phyloP scores from a whole-genome alignment of 2,888 invertebrate species.

The Piscicola geometra region DNA sequence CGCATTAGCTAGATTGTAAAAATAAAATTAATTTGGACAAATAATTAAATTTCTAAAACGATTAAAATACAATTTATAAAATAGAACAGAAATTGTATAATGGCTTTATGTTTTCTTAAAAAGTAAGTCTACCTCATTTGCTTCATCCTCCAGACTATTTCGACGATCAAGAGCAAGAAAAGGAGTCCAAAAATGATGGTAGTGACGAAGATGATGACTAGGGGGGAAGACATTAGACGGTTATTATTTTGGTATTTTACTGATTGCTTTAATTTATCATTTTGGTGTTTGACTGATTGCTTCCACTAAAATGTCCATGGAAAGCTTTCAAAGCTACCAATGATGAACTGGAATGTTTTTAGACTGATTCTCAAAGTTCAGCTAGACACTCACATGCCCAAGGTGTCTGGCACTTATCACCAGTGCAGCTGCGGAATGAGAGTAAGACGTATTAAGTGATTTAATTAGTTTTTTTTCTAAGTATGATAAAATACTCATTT shows the following conservation, averaged over 20 bases:
- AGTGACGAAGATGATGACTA: constrained; percentile 31
- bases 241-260: background rate
- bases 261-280: background rate
- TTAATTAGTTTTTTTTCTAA: no score
- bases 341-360: background rate
- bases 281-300: background rate
- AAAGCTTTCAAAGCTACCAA: no score
- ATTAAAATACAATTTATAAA: background rate
- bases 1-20: no score
- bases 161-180: constrained; percentile 24
- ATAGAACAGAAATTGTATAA: background rate
- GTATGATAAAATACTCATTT: no score
- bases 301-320: constrained; percentile 18
- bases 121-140: constrained; percentile 26
- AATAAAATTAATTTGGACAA: no score
- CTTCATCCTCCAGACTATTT: constrained; percentile 31
- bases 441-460: no score
- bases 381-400: background rate
- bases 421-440: constrained; percentile 1
- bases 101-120: background rate
- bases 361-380: background rate
- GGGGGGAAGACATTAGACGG: background rate
- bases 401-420: constrained; percentile 1
- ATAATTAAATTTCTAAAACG: background rate
- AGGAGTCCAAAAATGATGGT: constrained; percentile 31